phyloP scores from a whole-genome alignment of 2,888 invertebrate genomes.

The Dynastes grantii region DNA sequence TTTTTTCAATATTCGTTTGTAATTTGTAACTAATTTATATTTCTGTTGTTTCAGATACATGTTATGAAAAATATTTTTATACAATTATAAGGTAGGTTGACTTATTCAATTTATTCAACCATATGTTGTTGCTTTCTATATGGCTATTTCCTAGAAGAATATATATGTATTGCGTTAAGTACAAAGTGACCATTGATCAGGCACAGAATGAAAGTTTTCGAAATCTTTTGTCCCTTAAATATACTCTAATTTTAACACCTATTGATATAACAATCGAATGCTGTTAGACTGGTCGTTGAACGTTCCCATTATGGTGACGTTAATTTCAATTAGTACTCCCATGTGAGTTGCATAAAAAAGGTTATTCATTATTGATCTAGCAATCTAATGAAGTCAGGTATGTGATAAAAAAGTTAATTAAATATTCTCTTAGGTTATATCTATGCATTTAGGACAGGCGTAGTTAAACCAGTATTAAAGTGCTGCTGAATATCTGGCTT shows the following conservation, averaged over 20 bases:
- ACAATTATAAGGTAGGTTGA: constrained; percentile 20
- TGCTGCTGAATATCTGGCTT: no score
- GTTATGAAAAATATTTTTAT: constrained; percentile 20
- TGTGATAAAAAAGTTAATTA: neutral
- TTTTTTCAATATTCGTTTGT: no score
- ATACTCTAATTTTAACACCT: constrained; percentile 9
- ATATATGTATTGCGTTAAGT: no score
- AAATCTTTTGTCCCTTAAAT: neutral
- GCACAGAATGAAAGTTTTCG: neutral
- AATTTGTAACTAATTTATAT: neutral
- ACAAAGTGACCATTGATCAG: neutral
- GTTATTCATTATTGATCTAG: neutral
- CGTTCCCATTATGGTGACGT: neutral
- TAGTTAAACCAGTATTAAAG: no score
- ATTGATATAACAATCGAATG: constrained; percentile 4
- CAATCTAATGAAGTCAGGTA: neutral
- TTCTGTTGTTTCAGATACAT: constrained; percentile 39
- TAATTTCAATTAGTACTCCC: constrained; percentile 14
- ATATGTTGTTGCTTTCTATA: no score
- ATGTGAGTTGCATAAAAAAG: constrained; percentile 10
- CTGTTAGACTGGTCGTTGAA: neutral
- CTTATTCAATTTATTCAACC: no score
- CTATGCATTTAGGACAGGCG: no score
- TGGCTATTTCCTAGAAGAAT: no score
- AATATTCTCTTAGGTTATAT: neutral